phyloP scores from a whole-genome alignment of 2,113 vertebrate genomes.

The Monopterus albus region DNA sequence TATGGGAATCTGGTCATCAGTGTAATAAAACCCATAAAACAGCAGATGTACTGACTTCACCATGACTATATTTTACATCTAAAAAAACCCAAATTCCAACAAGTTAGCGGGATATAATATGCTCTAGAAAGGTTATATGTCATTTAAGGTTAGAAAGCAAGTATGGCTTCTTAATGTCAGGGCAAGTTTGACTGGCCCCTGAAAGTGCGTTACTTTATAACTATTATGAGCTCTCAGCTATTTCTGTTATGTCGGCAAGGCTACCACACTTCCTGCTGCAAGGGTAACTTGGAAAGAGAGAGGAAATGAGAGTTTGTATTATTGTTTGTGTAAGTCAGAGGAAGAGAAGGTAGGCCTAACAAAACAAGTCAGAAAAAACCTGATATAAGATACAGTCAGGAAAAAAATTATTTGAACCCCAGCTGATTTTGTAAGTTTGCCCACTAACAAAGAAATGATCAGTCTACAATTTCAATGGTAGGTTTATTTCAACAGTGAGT shows the following conservation, averaged over 20 bases:
- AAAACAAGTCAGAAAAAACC: background rate
- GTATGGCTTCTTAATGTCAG: constrained; percentile 53
- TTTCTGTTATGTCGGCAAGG: constrained; percentile 26
- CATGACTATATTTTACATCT: constrained; percentile 7
- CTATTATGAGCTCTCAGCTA: background rate
- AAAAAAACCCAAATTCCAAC: constrained; percentile 1
- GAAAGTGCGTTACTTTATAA: constrained; percentile 51
- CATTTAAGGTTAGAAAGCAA: background rate
- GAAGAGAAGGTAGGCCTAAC: background rate
- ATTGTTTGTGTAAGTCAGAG: background rate
- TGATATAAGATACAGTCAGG: no score
- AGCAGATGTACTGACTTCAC: constrained; percentile 21
- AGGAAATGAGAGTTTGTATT: constrained; percentile 25
- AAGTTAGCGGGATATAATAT: background rate
- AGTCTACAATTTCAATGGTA: no score
- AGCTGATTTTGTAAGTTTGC: no score
- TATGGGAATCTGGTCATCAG: background rate
- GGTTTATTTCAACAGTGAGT: no score
- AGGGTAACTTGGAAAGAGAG: background rate
- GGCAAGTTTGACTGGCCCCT: background rate
- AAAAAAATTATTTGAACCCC: no score
- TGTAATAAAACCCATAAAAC: constrained; percentile 1
- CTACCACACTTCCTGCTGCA: constrained; percentile 39
- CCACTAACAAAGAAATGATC: no score
- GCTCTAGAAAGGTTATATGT: background rate